Evolutionary conservation across 2,888 invertebrate genomes (phyloP).

Genomic region (Andrena hattorfiana): DNA sequence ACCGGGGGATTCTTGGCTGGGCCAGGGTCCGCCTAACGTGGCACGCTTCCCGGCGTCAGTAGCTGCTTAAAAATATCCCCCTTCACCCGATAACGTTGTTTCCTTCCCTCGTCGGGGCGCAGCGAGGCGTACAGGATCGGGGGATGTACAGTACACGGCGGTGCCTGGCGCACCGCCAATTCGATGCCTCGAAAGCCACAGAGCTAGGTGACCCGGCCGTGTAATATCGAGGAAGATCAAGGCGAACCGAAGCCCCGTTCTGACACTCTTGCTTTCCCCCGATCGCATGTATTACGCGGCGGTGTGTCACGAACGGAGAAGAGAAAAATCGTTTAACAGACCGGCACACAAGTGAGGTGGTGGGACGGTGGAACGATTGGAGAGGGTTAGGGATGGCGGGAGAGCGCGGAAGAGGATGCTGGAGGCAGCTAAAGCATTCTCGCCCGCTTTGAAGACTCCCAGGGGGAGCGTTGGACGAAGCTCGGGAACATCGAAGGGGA

Average conservation of each 20-base stretch:
- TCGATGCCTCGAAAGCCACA: constrained; percentile 43
- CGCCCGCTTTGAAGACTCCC: constrained; percentile 69
- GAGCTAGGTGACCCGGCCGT: constrained; percentile 64
- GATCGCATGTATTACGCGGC: constrained; percentile 60
- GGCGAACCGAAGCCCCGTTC: constrained; percentile 51
- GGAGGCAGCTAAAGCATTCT: constrained; percentile 55
- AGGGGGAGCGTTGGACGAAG: constrained; percentile 41
- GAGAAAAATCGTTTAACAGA: constrained; percentile 64
- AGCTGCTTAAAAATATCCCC: constrained; percentile 34
- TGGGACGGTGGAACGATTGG: background rate
- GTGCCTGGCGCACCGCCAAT: constrained; percentile 54
- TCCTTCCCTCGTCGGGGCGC: constrained; percentile 26
- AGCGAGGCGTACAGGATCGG: constrained; percentile 41
- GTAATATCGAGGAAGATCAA: constrained; percentile 68
- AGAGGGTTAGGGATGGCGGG: background rate
- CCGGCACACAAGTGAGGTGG: constrained; percentile 19
- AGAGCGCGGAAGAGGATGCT: constrained; percentile 18
- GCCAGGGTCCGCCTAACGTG: background rate
- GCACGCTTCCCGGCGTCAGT: background rate
- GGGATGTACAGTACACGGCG: constrained; percentile 42
- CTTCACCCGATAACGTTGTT: constrained; percentile 30
- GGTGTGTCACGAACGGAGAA: constrained; percentile 37
- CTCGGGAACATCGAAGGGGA: constrained; percentile 32
- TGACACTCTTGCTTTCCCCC: constrained; percentile 46
- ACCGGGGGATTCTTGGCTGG: background rate